A percentile compares a stretch with the other conserved stretches of the same genome.
These are phyloP conservation scores for Cervus canadensis DNA, from an alignment of 2,113 vertebrate genomes.

Conservation along the genomic window DNA sequence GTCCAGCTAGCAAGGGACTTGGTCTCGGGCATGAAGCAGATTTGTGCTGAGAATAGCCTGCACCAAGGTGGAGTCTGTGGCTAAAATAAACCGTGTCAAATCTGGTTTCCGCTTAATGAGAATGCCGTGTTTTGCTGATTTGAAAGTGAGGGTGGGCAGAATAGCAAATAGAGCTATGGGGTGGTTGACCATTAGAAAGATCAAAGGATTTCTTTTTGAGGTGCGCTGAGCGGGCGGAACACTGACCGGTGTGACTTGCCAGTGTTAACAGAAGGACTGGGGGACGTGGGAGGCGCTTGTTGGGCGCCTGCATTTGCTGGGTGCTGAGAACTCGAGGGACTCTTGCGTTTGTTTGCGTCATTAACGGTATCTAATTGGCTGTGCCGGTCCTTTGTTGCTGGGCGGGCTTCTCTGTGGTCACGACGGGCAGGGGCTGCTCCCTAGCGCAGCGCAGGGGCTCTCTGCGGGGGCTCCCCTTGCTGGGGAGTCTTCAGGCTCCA, in stretches of 20 bases:
- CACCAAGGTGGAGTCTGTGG: background rate
- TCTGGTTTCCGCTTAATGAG: background rate
- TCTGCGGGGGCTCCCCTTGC: background rate
- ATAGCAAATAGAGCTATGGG: background rate
- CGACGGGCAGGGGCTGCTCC: background rate
- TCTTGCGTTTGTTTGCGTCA: background rate
- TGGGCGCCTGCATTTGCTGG: background rate
- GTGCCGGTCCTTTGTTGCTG: background rate
- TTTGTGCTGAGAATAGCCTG: conserved; percentile 36
- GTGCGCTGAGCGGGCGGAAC: background rate
- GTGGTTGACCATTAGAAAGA: background rate
- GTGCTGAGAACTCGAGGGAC: background rate
- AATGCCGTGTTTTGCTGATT: background rate
- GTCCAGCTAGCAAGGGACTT: background rate
- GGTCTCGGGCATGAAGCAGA: background rate
- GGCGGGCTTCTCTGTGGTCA: background rate
- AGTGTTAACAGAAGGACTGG: background rate
- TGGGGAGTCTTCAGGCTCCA: background rate
- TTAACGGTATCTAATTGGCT: background rate
- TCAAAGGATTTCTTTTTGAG: background rate
- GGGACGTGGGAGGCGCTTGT: background rate
- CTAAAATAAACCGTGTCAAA: background rate
- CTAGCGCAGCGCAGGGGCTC: rapidly evolving
- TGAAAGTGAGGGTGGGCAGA: background rate
- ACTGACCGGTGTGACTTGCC: background rate